Percentiles rank a stretch among this genome's conserved stretches.
Evolutionary conservation across 2,113 vertebrate genomes (phyloP).

Genomic region (Cichladusa arquata): DNA sequence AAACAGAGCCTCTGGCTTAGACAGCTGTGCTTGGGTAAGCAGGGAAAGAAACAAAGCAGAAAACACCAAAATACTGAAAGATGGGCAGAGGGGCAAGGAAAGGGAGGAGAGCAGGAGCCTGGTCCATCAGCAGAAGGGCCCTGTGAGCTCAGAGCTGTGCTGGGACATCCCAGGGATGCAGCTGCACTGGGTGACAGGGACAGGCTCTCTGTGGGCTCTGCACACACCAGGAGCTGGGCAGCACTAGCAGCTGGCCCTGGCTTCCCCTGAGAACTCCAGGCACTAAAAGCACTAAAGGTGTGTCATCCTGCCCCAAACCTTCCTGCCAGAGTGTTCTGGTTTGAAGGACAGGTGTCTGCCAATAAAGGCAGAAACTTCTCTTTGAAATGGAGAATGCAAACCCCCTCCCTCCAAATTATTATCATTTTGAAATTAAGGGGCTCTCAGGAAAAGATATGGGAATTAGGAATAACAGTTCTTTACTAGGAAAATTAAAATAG

Average conservation of each 20-base stretch:
- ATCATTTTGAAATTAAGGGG: no score
- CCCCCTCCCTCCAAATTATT: no score
- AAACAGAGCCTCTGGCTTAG: background rate
- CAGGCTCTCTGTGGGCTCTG: background rate
- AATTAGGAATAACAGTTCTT: no score
- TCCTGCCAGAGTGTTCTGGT: no score
- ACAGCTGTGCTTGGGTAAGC: background rate
- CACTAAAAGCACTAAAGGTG: rapidly evolving
- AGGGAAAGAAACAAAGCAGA: background rate
- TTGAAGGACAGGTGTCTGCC: no score
- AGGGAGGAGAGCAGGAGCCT: background rate
- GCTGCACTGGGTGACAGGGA: background rate
- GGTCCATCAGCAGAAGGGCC: background rate
- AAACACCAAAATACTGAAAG: background rate
- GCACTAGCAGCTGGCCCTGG: background rate
- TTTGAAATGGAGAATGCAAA: no score
- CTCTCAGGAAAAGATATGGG: no score
- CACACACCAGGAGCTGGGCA: background rate
- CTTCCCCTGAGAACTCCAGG: background rate
- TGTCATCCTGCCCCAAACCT: background rate
- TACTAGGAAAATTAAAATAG: no score
- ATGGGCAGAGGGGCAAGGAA: rapidly evolving
- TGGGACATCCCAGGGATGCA: background rate
- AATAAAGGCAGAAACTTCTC: no score
- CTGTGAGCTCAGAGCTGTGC: background rate